Conservation (phyloP, 2,888 invertebrate genomes). For the Choreutis nemorana region DNA sequence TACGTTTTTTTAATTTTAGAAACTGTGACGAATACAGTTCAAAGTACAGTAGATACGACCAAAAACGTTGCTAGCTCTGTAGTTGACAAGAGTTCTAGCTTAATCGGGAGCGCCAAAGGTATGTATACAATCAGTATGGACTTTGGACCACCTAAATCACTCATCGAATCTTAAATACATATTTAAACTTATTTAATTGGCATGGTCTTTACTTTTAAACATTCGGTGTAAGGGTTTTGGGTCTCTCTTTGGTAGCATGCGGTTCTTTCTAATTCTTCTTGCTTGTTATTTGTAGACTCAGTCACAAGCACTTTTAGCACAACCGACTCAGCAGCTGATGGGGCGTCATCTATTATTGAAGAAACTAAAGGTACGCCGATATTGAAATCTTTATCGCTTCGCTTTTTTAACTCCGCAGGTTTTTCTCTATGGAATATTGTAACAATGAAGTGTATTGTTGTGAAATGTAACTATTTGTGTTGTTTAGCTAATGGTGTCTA, state of each 20-base stretch:
- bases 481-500: slow-evolving; percentile 8
- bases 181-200: too few species aligned
- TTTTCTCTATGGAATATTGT: too few species aligned
- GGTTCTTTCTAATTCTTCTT: slow-evolving; percentile 13
- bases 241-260: slow-evolving; percentile 21
- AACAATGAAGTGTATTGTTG: too few species aligned
- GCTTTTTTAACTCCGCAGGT: too few species aligned
- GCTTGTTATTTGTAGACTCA: slow-evolving; percentile 22
- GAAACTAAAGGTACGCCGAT: slow-evolving; percentile 19
- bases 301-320: slow-evolving; percentile 24
- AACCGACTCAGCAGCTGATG: slow-evolving; percentile 15
- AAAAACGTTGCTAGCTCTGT: slow-evolving; percentile 51
- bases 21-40: slow-evolving; percentile 27
- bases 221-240: too few species aligned
- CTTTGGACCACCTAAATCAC: too few species aligned
- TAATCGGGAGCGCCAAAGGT: slow-evolving; percentile 23
- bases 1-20: slow-evolving; percentile 18
- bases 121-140: too few species aligned
- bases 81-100: slow-evolving; percentile 42
- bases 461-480: slow-evolving; percentile 15
- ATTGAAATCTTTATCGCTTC: background rate
- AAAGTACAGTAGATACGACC: slow-evolving; percentile 42
- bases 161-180: too few species aligned
- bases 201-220: too few species aligned
- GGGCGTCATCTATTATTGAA: slow-evolving; percentile 16